Conservation (phyloP, 2,113 vertebrate genomes). For the Paradisaea rubra region DNA sequence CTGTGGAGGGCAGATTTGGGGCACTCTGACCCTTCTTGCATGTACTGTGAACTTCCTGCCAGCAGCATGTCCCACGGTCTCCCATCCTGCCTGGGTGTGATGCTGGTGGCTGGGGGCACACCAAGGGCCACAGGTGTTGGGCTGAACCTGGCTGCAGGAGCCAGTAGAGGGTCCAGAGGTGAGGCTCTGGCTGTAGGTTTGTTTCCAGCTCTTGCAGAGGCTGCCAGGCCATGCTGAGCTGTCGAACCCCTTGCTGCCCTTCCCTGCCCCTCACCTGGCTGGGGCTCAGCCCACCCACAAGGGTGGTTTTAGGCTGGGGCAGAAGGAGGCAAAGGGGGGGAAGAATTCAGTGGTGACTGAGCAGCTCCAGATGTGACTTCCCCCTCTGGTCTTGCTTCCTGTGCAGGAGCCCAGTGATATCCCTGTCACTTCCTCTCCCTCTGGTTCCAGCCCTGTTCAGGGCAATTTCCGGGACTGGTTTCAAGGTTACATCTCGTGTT, state of each 20-base stretch:
- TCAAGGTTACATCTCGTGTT: not conserved
- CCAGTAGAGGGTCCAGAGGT: not conserved
- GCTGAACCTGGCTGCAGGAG: not conserved
- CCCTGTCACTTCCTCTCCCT: not conserved
- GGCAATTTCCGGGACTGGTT: not conserved
- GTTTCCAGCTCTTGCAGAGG: not conserved
- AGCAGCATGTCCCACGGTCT: accelerated
- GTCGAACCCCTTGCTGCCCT: accelerated
- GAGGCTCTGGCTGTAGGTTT: not conserved
- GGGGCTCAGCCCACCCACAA: accelerated
- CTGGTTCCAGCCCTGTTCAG: accelerated
- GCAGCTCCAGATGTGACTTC: not conserved
- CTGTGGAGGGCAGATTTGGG: not conserved
- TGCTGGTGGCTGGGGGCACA: not conserved
- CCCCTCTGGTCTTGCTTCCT: not conserved
- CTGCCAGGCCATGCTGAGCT: not conserved
- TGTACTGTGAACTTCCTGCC: not conserved
- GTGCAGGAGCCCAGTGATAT: accelerated
- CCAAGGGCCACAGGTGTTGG: accelerated
- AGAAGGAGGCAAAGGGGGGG: not conserved
- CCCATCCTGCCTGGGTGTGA: not conserved
- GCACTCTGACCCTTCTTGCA: accelerated
- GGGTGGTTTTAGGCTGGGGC: not conserved
- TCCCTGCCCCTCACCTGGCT: accelerated
- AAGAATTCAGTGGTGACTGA: accelerated